Conservation (phyloP, 1,140 invertebrate genomes). For the Dryas iulia region DNA sequence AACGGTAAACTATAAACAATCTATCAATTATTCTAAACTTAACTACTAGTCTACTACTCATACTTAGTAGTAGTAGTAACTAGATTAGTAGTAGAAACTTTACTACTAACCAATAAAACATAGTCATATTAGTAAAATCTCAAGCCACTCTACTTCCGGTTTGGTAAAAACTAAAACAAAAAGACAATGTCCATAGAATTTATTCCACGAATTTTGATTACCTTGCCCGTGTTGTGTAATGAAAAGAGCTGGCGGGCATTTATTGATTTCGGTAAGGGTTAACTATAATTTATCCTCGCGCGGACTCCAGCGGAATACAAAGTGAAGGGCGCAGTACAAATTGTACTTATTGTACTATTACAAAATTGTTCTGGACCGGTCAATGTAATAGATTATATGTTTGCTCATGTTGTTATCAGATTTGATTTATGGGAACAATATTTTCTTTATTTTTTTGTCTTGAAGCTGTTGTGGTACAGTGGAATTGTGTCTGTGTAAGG, state of each 20-base stretch:
- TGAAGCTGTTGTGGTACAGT: too few species aligned
- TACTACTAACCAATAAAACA: too few species aligned
- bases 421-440: not conserved
- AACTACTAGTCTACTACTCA: too few species aligned
- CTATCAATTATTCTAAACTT: too few species aligned
- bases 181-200: not conserved
- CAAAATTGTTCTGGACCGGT: not conserved
- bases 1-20: too few species aligned
- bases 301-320: conserved; percentile 29
- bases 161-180: too few species aligned
- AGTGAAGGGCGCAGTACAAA: not conserved
- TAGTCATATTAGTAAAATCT: too few species aligned
- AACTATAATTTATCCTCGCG: conserved; percentile 33
- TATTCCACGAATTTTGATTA: not conserved
- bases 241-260: conserved; percentile 25
- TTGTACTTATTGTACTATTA: conserved; percentile 1
- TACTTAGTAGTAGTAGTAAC: too few species aligned
- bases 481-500: too few species aligned
- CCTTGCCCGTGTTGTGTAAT: conserved; percentile 9
- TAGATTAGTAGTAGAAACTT: too few species aligned
- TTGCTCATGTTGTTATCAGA: not conserved
- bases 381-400: not conserved
- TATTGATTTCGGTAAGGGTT: conserved; percentile 34
- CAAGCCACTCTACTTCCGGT: too few species aligned
- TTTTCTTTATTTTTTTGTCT: too few species aligned